phyloP scores from a whole-genome alignment of 1,140 invertebrate species.

The Cylas formicarius region DNA sequence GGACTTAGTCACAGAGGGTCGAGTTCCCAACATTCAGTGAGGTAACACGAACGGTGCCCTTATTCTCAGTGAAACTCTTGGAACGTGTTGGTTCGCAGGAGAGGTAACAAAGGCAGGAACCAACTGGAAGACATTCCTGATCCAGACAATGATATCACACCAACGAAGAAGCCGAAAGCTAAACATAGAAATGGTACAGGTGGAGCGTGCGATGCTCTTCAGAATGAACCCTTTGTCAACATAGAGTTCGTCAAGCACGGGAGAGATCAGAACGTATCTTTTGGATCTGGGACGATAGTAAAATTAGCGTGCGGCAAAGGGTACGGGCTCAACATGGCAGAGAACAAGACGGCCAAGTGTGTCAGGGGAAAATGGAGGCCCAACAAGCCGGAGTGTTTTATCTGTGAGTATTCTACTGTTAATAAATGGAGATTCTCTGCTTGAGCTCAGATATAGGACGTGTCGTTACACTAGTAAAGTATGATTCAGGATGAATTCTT shows the following conservation, averaged over 20 bases:
- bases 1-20: constrained; percentile 16
- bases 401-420: constrained; percentile 51
- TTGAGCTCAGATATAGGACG: too few species aligned
- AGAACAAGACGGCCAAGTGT: constrained; percentile 70
- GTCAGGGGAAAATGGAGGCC: constrained; percentile 75
- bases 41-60: too few species aligned
- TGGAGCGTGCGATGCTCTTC: constrained; percentile 50
- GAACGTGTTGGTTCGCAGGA: constrained; percentile 23
- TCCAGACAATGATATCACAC: constrained; percentile 14
- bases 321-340: constrained; percentile 63
- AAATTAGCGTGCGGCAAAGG: constrained; percentile 66
- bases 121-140: constrained; percentile 13
- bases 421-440: background rate
- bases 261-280: constrained; percentile 51
- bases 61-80: too few species aligned
- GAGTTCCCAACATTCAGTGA: constrained; percentile 1
- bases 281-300: constrained; percentile 60
- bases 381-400: constrained; percentile 64
- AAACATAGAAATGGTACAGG: constrained; percentile 42
- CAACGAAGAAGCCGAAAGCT: constrained; percentile 26
- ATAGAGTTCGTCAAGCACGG: constrained; percentile 55
- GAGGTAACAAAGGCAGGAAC: constrained; percentile 30
- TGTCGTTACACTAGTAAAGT: too few species aligned
- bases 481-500: too few species aligned
- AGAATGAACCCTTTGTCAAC: constrained; percentile 56